These are phyloP conservation scores for Dioctria linearis DNA, from an alignment of 2,888 invertebrate species.

Conservation along the genomic window DNA sequence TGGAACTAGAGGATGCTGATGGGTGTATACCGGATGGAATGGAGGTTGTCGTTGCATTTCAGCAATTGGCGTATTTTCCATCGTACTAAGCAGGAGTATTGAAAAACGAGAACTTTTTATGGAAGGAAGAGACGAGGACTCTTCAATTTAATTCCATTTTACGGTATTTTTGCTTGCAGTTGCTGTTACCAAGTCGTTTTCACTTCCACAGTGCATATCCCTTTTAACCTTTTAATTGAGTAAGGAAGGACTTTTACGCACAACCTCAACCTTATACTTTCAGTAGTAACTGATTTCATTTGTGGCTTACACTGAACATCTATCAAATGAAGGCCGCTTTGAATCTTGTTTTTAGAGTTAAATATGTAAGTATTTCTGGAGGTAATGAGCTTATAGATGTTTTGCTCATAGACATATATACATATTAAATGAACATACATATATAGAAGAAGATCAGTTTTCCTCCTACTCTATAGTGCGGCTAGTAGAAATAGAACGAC, in stretches of 20 bases:
- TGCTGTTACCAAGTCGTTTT: conserved; percentile 30
- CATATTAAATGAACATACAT: not conserved
- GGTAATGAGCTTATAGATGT: conserved; percentile 44
- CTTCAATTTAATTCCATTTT: conserved; percentile 46
- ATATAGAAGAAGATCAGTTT: no score
- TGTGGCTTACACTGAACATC: conserved; percentile 31
- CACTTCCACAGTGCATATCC: not conserved
- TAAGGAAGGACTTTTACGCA: not conserved
- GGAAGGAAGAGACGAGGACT: conserved; percentile 40
- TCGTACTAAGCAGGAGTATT: not conserved
- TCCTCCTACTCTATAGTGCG: no score
- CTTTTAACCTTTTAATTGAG: not conserved
- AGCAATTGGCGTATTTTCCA: conserved; percentile 21
- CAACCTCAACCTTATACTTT: not conserved
- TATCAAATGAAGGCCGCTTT: conserved; percentile 19
- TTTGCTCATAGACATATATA: not conserved
- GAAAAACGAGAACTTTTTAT: conserved; percentile 31
- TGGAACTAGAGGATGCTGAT: conserved; percentile 3
- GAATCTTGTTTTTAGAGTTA: conserved; percentile 26
- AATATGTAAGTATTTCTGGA: conserved; percentile 20
- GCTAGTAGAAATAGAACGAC: no score
- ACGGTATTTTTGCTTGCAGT: conserved; percentile 48
- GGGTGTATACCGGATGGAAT: not conserved
- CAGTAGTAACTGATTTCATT: conserved; percentile 31
- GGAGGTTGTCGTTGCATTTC: conserved; percentile 33